These are phyloP conservation scores for Eospalax fontanierii DNA, from an alignment of 2,797 vertebrate genomes.

Conservation along the genomic window DNA sequence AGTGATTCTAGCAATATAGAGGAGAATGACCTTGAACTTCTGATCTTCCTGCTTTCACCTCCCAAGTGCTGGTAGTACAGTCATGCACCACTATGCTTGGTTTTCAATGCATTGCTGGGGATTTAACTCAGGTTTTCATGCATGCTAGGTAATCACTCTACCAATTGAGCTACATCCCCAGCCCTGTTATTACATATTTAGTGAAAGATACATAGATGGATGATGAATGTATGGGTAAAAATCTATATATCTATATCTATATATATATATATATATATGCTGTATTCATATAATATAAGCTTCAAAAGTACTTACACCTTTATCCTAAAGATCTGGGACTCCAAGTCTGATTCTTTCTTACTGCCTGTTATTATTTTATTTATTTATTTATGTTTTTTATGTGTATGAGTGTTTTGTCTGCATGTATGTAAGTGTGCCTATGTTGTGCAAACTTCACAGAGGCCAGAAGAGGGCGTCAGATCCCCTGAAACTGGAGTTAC, in stretches of 20 bases:
- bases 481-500: too few relatives aligned
- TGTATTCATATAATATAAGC: background rate
- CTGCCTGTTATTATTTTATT: background rate
- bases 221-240: conserved; percentile 10
- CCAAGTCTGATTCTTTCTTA: background rate
- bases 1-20: background rate
- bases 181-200: conserved; percentile 6
- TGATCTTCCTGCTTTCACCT: background rate
- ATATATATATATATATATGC: too few relatives aligned
- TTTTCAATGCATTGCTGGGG: too few relatives aligned
- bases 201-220: conserved; percentile 10
- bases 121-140: too few relatives aligned
- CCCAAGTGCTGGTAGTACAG: background rate
- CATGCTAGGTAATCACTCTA: too few relatives aligned
- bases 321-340: background rate
- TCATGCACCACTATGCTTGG: too few relatives aligned
- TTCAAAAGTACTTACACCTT: background rate
- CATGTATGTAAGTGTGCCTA: too few relatives aligned
- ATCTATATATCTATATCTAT: background rate
- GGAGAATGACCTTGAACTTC: background rate
- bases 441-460: too few relatives aligned
- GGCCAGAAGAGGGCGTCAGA: too few relatives aligned
- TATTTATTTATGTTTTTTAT: too few relatives aligned
- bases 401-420: too few relatives aligned
- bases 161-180: background rate